Evolutionary conservation across 2,113 vertebrate genomes (phyloP), one percentile per base, ranked within the genome.

Genomic region (Stomatorhinus ivindoensis): DNA sequence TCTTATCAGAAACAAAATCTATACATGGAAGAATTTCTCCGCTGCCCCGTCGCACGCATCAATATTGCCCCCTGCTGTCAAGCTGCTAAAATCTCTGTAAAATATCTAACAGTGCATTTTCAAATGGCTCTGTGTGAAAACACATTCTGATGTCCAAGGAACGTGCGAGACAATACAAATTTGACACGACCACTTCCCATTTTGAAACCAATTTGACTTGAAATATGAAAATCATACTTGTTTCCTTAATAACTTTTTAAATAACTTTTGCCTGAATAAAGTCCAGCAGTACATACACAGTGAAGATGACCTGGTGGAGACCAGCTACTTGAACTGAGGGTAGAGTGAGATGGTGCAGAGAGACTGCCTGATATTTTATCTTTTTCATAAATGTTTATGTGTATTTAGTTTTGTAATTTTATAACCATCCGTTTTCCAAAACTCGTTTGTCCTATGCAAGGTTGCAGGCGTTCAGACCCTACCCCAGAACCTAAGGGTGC

Each of bases 31-130:
- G 24, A 80, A 42, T 76, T 48, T 27, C 47, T 80, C 48, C 47
- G 3, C 84, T 86, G 35, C 35, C 35, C 7, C 21, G 7, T 87
- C 87, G 19, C 61, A 65, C 47, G 86, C 53, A 42, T 82, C 69
- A 83, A 69, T 55, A 88, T 73, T 90, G 89, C 89, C 86, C 89
- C 86, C 89, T 90, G 73, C 69, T 90, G 89, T 80, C 39, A 42
- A 83, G 65, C 24, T 13, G 4, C 27, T 21, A n/a, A 35, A 46
- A 4, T 51, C 46, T 47, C 39, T 35, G 35, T 51, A 35, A 51
- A 53, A 47, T 9, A 47, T 21, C 80, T 83, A 39, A n/a, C 42
- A 35, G 17, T 31, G 39, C 39, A 47, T 83, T 83, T n/a, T 83
- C 42, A 24, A 39, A 19, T 21, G 19, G 76, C 17, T 73, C 3